A percentile compares a stretch with the other conserved stretches of the same genome.
Conservation (phyloP, 2,888 invertebrate genomes). For the Nasonovia ribisnigri region DNA sequence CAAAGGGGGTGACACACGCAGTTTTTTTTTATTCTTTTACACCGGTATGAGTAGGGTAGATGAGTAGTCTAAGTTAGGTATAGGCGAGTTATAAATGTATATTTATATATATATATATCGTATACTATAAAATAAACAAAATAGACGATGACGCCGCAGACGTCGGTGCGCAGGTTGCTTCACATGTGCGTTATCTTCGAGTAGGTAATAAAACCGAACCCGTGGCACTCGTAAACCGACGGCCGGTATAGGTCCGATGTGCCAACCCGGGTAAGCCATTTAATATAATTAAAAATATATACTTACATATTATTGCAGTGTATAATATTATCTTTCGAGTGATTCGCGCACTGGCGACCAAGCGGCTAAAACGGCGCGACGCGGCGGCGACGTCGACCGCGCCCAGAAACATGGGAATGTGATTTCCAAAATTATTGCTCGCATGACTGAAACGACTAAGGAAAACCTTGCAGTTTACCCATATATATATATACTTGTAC, state of each 20-base stretch:
- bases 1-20: not conserved
- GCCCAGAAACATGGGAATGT: conserved; percentile 59
- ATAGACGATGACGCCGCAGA: not conserved
- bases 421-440: conserved; percentile 56
- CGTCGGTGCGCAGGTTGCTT: not conserved
- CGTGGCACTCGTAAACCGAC: conserved; percentile 47
- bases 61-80: not conserved
- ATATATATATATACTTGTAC: not conserved
- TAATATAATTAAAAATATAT: conserved; percentile 58
- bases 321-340: conserved; percentile 24
- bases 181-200: conserved; percentile 63
- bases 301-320: conserved; percentile 11
- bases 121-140: not conserved
- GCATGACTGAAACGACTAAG: conserved; percentile 40
- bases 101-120: not conserved
- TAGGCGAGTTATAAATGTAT: not conserved
- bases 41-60: not conserved
- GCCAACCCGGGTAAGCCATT: conserved; percentile 29
- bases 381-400: conserved; percentile 33
- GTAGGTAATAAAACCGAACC: conserved; percentile 56
- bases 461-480: not conserved
- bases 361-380: not conserved
- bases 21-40: not conserved
- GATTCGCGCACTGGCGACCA: not conserved
- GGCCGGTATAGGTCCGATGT: not conserved